These are phyloP conservation scores for Scolopax rusticola DNA, from an alignment of 2,797 vertebrate species.

Conservation along the genomic window DNA sequence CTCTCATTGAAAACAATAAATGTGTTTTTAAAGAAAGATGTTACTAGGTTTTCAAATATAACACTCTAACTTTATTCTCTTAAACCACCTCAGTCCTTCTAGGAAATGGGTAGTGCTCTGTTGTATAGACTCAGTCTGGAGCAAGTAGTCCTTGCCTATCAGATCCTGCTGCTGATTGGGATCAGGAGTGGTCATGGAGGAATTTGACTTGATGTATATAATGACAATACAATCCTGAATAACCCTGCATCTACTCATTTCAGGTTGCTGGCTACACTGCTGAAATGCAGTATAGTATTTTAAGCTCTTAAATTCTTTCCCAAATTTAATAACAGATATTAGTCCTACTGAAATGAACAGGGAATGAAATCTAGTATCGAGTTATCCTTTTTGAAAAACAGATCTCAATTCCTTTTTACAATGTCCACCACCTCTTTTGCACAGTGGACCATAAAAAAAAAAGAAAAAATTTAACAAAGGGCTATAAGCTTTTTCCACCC, in stretches of 20 bases:
- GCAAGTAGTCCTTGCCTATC: neutral
- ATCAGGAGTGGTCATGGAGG: neutral
- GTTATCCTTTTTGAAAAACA: neutral
- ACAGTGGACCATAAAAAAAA: neutral
- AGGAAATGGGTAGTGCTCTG: neutral
- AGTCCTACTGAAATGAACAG: neutral
- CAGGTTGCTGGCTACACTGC: neutral
- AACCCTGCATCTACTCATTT: neutral
- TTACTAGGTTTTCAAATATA: neutral
- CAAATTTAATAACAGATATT: neutral
- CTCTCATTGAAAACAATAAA: neutral
- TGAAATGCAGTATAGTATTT: neutral
- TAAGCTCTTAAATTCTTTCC: conserved; percentile 18
- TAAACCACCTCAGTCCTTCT: neutral
- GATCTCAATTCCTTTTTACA: neutral
- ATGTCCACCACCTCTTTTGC: neutral
- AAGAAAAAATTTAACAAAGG: neutral
- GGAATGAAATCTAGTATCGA: neutral
- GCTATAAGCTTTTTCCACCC: neutral
- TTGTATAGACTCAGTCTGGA: neutral
- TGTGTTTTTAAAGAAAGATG: neutral
- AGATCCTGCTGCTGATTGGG: neutral
- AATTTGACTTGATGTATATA: neutral
- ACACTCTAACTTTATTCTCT: neutral
- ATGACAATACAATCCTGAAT: neutral